Conservation (phyloP, 2,888 invertebrate species). For the Eulithis testata region DNA sequence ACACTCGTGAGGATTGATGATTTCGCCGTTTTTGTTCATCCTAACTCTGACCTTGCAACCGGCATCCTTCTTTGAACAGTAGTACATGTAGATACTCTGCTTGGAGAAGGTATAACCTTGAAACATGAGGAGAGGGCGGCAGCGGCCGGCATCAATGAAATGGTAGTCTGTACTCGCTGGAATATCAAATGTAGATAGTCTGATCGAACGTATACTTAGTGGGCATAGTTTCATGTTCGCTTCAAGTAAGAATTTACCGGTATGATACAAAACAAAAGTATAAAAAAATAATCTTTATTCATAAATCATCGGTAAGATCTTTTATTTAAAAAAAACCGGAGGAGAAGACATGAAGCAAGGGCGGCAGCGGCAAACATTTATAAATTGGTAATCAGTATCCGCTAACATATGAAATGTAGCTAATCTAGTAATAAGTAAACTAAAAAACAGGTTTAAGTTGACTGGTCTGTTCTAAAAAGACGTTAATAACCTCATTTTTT, state of each 20-base stretch:
- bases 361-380: conserved; percentile 31
- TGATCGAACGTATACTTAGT: too few species aligned
- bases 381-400: conserved; percentile 23
- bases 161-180: conserved; percentile 24
- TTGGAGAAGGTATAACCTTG: conserved; percentile 48
- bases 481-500: too few species aligned
- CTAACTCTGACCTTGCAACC: conserved; percentile 43
- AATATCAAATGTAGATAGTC: neutral
- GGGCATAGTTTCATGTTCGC: too few species aligned
- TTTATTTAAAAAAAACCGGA: too few species aligned
- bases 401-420: conserved; percentile 18
- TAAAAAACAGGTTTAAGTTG: too few species aligned
- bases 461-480: too few species aligned
- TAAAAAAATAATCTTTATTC: too few species aligned
- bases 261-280: too few species aligned
- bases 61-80: conserved; percentile 43
- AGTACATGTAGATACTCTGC: conserved; percentile 39
- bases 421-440: too few species aligned
- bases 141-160: conserved; percentile 34
- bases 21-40: conserved; percentile 30
- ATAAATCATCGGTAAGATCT: too few species aligned
- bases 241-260: too few species aligned
- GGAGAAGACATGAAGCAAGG: conserved; percentile 40
- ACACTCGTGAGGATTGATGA: conserved; percentile 29
- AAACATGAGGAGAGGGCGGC: conserved; percentile 46